Conservation (phyloP, 2,113 vertebrate genomes). For the Catharus fuscescens region DNA sequence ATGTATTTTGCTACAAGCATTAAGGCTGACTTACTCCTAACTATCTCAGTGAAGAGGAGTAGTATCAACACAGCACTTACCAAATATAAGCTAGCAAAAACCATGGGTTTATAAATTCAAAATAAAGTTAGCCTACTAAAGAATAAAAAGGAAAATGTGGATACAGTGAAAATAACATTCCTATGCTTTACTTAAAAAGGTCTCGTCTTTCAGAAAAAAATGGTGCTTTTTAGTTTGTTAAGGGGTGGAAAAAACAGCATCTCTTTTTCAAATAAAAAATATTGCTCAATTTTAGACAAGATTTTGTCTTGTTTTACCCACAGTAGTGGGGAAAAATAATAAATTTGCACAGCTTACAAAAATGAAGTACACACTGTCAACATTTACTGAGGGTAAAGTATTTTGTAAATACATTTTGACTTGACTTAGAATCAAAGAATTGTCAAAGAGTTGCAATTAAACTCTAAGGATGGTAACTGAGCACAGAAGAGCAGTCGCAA, state of each 20-base stretch:
- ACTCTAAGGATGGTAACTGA: not conserved
- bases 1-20: not conserved
- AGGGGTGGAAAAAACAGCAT: not conserved
- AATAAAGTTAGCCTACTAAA: not conserved
- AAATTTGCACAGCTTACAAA: not conserved
- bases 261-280: not conserved
- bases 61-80: not conserved
- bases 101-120: not conserved
- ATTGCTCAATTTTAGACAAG: constrained; percentile 41
- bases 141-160: not conserved
- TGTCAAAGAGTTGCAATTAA: not conserved
- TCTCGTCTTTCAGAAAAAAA: not conserved
- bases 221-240: not conserved
- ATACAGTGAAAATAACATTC: not conserved
- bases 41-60: not conserved
- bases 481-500: not conserved
- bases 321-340: not conserved
- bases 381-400: not conserved
- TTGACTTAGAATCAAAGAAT: not conserved
- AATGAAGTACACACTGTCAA: not conserved
- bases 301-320: not conserved
- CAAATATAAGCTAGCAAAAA: not conserved
- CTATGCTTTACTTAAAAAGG: not conserved
- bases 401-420: not conserved
- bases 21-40: not conserved